phyloP scores from a whole-genome alignment of 1,140 invertebrate species.

The Solenopsis fugax region DNA sequence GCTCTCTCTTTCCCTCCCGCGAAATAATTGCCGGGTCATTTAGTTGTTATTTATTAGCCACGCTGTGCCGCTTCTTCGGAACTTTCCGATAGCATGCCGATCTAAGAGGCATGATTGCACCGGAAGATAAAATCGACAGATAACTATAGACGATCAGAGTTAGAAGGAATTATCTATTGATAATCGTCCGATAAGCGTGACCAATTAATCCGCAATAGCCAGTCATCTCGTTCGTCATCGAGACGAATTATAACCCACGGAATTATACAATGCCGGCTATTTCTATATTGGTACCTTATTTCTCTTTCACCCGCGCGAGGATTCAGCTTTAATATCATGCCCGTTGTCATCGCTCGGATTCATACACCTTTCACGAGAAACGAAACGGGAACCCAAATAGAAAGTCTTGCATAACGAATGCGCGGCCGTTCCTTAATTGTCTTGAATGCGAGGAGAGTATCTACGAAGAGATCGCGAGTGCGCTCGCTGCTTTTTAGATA shows the following conservation, averaged over 20 bases:
- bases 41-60: not conserved
- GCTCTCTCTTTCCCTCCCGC: not conserved
- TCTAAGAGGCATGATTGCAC: not conserved
- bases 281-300: not conserved
- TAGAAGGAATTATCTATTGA: slow-evolving; percentile 52
- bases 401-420: slow-evolving; percentile 61
- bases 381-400: slow-evolving; percentile 38
- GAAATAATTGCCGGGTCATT: not conserved
- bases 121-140: slow-evolving; percentile 58
- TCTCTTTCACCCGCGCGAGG: not conserved
- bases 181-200: slow-evolving; percentile 36
- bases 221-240: slow-evolving; percentile 18
- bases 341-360: not conserved
- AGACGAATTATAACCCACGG: not conserved
- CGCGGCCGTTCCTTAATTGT: slow-evolving; percentile 29
- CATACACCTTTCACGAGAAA: slow-evolving; percentile 47
- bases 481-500: slow-evolving; percentile 27
- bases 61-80: not conserved
- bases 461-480: not conserved
- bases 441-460: not conserved
- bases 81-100: slow-evolving; percentile 24
- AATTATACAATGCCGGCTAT: slow-evolving; percentile 44
- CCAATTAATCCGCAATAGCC: not conserved
- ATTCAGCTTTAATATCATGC: slow-evolving; percentile 14
- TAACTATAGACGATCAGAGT: slow-evolving; percentile 43